Conservation (phyloP, 2,888 invertebrate species). For the Conistra vaccinii region DNA sequence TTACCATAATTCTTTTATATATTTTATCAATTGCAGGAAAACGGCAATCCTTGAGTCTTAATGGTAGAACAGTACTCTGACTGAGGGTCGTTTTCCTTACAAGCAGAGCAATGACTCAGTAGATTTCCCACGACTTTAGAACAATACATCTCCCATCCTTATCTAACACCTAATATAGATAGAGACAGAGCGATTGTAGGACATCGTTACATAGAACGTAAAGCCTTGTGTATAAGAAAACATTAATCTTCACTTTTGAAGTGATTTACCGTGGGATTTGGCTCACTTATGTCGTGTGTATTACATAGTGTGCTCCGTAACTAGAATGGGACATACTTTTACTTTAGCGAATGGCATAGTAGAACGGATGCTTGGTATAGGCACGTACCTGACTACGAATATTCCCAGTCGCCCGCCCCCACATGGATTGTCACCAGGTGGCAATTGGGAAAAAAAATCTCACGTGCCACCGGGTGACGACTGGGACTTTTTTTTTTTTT, state of each 20-base stretch:
- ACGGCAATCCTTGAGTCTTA: conserved; percentile 37
- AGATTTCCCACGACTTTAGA: conserved; percentile 79
- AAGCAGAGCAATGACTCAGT: conserved; percentile 76
- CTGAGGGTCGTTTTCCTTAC: conserved; percentile 65
- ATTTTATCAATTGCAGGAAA: conserved; percentile 46
- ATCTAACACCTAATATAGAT: conserved; percentile 55
- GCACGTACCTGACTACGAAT: too few species aligned
- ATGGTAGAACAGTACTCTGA: conserved; percentile 22
- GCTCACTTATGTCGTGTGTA: conserved; percentile 29
- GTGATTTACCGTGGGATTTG: conserved; percentile 57
- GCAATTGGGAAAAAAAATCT: too few species aligned
- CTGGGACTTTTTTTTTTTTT: too few species aligned
- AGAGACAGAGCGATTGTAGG: conserved; percentile 58
- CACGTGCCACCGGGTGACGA: too few species aligned
- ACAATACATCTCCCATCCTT: conserved; percentile 73
- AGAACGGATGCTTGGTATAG: neutral
- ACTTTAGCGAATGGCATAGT: conserved; percentile 32
- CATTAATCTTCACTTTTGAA: conserved; percentile 46
- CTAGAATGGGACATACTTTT: conserved; percentile 45
- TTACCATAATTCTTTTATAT: conserved; percentile 12
- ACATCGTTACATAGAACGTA: conserved; percentile 35
- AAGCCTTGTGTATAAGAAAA: conserved; percentile 56
- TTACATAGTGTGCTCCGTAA: conserved; percentile 37
- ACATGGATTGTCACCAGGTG: too few species aligned
- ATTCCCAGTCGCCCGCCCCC: too few species aligned